Percentiles rank a stretch among this genome's conserved stretches.
These are phyloP conservation scores for Probosciger aterrimus DNA, from an alignment of 2,113 vertebrate species.

Conservation along the genomic window DNA sequence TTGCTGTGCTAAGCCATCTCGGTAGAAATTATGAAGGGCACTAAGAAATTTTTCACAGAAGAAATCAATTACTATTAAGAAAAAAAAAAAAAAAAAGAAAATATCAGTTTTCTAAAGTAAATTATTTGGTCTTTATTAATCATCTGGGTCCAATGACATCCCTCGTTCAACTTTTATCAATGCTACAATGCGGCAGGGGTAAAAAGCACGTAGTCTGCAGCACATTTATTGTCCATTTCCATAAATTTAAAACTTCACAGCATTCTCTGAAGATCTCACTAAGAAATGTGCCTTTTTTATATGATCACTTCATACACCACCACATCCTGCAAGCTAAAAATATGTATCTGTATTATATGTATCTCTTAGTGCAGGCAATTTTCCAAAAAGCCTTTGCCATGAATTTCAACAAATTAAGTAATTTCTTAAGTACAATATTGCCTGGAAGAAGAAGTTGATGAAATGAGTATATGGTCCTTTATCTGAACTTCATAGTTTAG, in stretches of 20 bases:
- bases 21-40: rapidly evolving
- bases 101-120: background rate
- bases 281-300: background rate
- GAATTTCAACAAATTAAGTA: background rate
- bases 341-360: background rate
- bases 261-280: background rate
- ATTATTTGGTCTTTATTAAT: background rate
- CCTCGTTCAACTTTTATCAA: background rate
- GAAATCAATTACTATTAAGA: background rate
- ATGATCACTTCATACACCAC: background rate
- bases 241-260: background rate
- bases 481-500: background rate
- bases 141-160: background rate
- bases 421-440: background rate
- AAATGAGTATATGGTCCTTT: background rate
- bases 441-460: background rate
- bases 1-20: background rate
- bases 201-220: rapidly evolving
- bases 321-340: background rate
- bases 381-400: background rate
- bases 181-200: rapidly evolving
- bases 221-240: background rate
- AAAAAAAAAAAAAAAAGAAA: background rate
- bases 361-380: background rate
- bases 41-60: background rate